Percentiles rank a stretch among this genome's conserved stretches.
Evolutionary conservation across 2,888 invertebrate genomes (phyloP).

Genomic region (Meta bourneti): DNA sequence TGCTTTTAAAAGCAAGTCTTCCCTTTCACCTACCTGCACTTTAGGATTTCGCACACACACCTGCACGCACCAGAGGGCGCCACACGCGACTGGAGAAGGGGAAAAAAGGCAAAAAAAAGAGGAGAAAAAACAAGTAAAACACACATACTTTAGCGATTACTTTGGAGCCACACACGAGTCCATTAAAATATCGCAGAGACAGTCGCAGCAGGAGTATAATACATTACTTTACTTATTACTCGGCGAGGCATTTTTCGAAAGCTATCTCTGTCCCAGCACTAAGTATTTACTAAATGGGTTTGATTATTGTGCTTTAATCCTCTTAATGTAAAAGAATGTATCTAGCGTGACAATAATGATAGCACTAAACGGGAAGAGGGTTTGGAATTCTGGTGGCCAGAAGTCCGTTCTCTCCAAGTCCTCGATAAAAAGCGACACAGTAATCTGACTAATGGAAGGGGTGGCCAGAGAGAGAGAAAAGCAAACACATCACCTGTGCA

Average conservation of each 20-base stretch:
- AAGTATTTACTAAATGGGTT: constrained; percentile 62
- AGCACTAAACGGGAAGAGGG: constrained; percentile 10
- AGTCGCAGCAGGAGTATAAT: neutral
- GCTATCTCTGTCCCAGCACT: neutral
- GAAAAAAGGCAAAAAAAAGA: neutral
- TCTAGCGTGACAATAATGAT: constrained; percentile 59
- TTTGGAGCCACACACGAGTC: constrained; percentile 28
- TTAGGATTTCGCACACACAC: neutral
- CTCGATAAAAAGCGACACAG: constrained; percentile 29
- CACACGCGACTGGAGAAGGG: neutral
- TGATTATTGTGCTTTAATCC: constrained; percentile 65
- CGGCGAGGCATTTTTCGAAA: constrained; percentile 2
- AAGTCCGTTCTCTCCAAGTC: constrained; percentile 3
- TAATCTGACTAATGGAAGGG: constrained; percentile 49
- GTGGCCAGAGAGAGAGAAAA: constrained; percentile 20
- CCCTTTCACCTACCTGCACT: neutral
- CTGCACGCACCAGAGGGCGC: constrained; percentile 34
- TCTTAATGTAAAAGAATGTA: constrained; percentile 66
- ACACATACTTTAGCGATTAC: constrained; percentile 56
- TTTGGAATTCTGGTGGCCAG: neutral
- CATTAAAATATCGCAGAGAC: constrained; percentile 59
- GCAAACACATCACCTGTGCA: constrained; percentile 35
- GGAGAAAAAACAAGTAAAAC: neutral
- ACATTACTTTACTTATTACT: constrained; percentile 42
- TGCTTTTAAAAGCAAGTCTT: constrained; percentile 13